These are phyloP conservation scores for Arrhamphus sclerolepis DNA, from an alignment of 2,797 vertebrate species.

Conservation along the genomic window DNA sequence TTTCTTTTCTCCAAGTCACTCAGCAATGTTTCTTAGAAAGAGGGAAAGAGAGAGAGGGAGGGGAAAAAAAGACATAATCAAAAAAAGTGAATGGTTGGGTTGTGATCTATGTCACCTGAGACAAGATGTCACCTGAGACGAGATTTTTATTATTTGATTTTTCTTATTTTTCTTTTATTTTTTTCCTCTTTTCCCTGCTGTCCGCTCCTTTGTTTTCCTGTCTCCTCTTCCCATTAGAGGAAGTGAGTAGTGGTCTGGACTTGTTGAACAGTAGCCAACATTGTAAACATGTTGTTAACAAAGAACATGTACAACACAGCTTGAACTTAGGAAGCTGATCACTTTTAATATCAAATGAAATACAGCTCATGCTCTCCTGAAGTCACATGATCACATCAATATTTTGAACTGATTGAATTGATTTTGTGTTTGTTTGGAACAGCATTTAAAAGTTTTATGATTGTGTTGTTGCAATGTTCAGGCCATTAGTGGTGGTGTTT, in stretches of 20 bases:
- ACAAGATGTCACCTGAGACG: conserved; percentile 5
- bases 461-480: too few species aligned
- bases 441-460: too few species aligned
- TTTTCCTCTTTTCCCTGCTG: not conserved
- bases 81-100: conserved; percentile 10
- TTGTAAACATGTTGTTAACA: conserved; percentile 22
- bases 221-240: conserved; percentile 43
- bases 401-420: too few species aligned
- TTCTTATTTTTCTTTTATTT: too few species aligned
- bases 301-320: not conserved
- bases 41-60: too few species aligned
- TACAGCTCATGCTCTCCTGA: not conserved
- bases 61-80: conserved; percentile 12
- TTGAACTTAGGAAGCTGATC: not conserved
- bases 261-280: conserved; percentile 29
- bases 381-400: not conserved
- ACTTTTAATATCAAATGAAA: not conserved
- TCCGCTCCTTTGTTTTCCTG: conserved; percentile 30
- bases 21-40: not conserved
- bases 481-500: too few species aligned
- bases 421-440: too few species aligned
- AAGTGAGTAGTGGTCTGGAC: conserved; percentile 54
- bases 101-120: conserved; percentile 11
- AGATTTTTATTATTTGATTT: too few species aligned
- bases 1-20: conserved; percentile 20